Percentiles rank a stretch among this genome's conserved stretches.
Conservation (phyloP, 2,113 vertebrate species). For the Muntiacus muntjak region DNA sequence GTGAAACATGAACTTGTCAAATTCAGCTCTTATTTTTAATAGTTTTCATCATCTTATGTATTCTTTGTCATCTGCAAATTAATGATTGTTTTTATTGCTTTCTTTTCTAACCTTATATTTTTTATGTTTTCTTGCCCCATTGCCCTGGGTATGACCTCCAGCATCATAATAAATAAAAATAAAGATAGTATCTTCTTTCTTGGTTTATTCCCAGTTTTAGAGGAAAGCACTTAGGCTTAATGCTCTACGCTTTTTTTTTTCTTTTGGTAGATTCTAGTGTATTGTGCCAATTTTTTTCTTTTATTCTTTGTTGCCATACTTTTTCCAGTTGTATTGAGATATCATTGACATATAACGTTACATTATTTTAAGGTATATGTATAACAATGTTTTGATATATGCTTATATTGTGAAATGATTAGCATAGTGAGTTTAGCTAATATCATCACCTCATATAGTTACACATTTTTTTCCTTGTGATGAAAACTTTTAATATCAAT, state of each 20-base stretch:
- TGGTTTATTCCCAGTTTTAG: neutral
- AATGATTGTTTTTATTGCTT: neutral
- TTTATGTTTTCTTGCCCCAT: neutral
- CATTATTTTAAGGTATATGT: neutral
- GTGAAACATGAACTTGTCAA: neutral
- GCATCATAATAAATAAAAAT: neutral
- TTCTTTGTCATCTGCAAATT: neutral
- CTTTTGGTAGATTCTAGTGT: neutral
- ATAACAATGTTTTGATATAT: neutral
- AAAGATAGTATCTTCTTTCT: neutral
- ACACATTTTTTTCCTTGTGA: neutral
- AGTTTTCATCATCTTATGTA: neutral
- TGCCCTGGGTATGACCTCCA: neutral
- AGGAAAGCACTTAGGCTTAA: neutral
- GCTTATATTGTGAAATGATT: neutral
- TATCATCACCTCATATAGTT: neutral
- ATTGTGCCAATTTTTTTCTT: neutral
- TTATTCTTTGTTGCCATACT: neutral
- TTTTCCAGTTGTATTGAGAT: neutral
- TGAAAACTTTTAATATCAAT: neutral
- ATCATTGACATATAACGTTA: neutral
- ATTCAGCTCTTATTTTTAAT: conserved; percentile 10
- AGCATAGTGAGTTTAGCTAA: neutral
- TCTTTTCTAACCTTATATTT: neutral
- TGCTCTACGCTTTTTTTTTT: neutral